Evolutionary conservation across 2,888 invertebrate species (phyloP), one percentile per base, ranked within the genome.

Genomic region (Phymatocera aterrima): DNA sequence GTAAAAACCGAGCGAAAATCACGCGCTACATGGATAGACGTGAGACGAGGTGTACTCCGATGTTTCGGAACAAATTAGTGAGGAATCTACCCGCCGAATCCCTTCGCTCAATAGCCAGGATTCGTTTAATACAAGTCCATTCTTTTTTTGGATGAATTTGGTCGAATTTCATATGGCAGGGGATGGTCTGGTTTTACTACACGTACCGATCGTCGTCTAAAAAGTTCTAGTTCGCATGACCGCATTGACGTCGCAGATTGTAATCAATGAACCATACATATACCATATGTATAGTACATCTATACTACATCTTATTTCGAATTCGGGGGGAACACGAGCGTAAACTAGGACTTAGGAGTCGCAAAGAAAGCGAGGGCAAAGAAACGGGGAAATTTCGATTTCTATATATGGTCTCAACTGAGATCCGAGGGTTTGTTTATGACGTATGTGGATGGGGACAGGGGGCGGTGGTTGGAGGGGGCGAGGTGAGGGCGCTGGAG

Each of bases 371-470:
- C 6, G 21, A 3, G 28, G 15, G n/a, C 21, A 57, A 34, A n/a
- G 4, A 18, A 34, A 61, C 5, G 46, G 68, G 28, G 40, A 5
- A 37, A 60, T 78, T 60, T 70, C 74, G 72, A 78, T 61, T 78
- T 78, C 74, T 78, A 75, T 75, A 75, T 24, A 51, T 57, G 75
- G 18, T 57, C 40, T 54, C 40, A 37, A 60, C 31, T 37, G 31
- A 21, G 57, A 74, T 68, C 68, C 34, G 60, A 72, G 78, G 74
- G 78, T 78, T 78, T 78, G 78, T 78, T 78, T 78, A 78, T 78
- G 78, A 75, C 78, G 72, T 75, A 78, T 72, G 74, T 75, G 74
- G 78, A 54, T 31, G 70, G 74, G 74, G 34, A 37, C 46, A 21
- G 60, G 34, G 18, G 74, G 60, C 18, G 74, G 78, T 28, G 57